Evolutionary conservation across 2,888 invertebrate genomes (phyloP), one percentile per base, ranked within the genome.

Genomic region (Celastrina argiolus): DNA sequence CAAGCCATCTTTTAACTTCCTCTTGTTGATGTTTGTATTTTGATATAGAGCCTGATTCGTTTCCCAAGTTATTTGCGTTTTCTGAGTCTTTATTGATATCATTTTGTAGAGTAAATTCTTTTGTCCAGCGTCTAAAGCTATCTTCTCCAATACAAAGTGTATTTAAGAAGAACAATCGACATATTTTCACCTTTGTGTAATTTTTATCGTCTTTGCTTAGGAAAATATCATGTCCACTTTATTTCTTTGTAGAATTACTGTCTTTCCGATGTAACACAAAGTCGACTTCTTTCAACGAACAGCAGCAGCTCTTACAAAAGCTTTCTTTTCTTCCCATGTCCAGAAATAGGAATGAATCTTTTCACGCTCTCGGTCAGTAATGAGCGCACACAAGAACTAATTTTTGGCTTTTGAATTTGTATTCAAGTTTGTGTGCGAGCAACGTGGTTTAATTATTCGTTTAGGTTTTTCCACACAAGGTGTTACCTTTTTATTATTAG

Each of bases 111-210:
- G n/a, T 22, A 12, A 22, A 36, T 14, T 61, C 69, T 69, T 67
- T 70, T 67, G 61, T 63, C 66, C 66, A 66, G 14, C 66, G 66
- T 12, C 61, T 28, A 16, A 66, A 63, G 26, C 63, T 66, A 31
- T 66, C 66, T 63, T 63, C 56, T 12, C 66, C 66, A 5, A 66
- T n/a, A 63, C 36, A 63, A 31, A 66, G 56, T 8, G 66, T 66
- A 63, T 66, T 42, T 51, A 66, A 59, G 56, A 66, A 66, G 18
- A 66, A 66, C 28, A 66, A 41, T 66, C 66, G 56, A 31, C 59
- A 59, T 41, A 59, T 31, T 59, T 59, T 59, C 34, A 61, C 61
- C 26, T 61, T 61, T 2, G 36, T 26, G 59, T n/a, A 65, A 39
- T 56, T 56, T 59, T 59, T 34, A 63, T 63, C 42, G n/a, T 63